Evolutionary conservation across 1,140 invertebrate species (phyloP).

Genomic region (Cherax destructor): DNA sequence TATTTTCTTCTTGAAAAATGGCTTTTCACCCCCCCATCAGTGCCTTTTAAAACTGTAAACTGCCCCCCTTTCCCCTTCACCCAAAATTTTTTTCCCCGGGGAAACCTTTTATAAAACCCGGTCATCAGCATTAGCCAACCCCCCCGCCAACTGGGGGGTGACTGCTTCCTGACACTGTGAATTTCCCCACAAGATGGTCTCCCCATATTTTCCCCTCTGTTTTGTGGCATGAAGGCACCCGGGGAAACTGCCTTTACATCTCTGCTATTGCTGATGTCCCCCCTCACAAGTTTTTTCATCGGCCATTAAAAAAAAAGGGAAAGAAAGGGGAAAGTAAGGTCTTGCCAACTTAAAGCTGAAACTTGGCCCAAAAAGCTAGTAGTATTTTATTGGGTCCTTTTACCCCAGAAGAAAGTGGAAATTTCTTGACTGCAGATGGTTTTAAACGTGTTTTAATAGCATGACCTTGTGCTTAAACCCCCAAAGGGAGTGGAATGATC

Average conservation of each 20-base stretch:
- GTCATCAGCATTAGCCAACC: conserved; percentile 35
- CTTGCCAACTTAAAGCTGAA: conserved; percentile 52
- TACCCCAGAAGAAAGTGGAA: neutral
- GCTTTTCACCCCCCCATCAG: conserved; percentile 43
- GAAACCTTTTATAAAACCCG: conserved; percentile 22
- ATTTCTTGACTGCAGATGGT: conserved; percentile 13
- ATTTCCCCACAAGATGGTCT: conserved; percentile 47
- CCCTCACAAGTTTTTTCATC: conserved; percentile 21
- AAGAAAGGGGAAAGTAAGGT: conserved; percentile 47
- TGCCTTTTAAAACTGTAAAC: conserved; percentile 45
- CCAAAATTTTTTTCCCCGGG: neutral
- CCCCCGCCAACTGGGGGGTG: conserved; percentile 52
- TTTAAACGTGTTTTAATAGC: conserved; percentile 48
- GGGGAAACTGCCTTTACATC: conserved; percentile 62
- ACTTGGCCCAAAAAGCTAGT: conserved; percentile 45
- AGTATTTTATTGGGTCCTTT: conserved; percentile 43
- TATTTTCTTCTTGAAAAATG: conserved; percentile 45
- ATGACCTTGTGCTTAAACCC: conserved; percentile 42
- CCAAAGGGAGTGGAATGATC: conserved; percentile 48
- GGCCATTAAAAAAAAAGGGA: conserved; percentile 39
- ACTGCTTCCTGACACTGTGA: conserved; percentile 57
- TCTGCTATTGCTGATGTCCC: conserved; percentile 20
- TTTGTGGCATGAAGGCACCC: conserved; percentile 51
- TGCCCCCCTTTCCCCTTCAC: conserved; percentile 19
- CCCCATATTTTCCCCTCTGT: conserved; percentile 56